A percentile compares a stretch with the other conserved stretches of the same genome.
These are phyloP conservation scores for Agrotis exclamationis DNA, from an alignment of 2,888 invertebrate genomes.

Conservation along the genomic window DNA sequence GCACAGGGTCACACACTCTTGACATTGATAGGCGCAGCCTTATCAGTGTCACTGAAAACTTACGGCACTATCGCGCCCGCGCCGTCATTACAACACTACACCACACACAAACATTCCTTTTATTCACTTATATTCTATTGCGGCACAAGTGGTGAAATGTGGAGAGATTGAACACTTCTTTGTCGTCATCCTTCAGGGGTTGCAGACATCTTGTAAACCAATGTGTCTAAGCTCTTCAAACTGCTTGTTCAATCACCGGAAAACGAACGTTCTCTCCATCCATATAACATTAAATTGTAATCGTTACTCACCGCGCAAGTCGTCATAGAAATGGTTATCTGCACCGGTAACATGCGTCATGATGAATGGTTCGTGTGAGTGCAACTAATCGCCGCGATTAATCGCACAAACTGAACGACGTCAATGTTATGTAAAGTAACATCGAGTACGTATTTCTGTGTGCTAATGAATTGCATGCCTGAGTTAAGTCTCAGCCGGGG, in stretches of 20 bases:
- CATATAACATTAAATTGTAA: not conserved
- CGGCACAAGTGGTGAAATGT: not conserved
- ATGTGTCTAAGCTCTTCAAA: not conserved
- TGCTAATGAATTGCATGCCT: not conserved
- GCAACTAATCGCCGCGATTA: conserved; percentile 34
- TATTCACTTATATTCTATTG: not conserved
- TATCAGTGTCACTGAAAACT: conserved; percentile 43
- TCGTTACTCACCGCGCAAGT: conserved; percentile 6
- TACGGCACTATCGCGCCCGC: not conserved
- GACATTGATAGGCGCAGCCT: conserved; percentile 37
- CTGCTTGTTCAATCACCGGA: not conserved
- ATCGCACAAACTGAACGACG: not conserved
- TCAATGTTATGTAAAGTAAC: conserved; percentile 24
- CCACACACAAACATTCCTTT: not conserved
- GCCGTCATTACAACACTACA: not conserved
- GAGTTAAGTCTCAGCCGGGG: too few species aligned
- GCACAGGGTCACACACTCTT: conserved; percentile 30
- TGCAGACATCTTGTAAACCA: too few species aligned
- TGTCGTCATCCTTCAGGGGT: too few species aligned
- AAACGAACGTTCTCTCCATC: not conserved
- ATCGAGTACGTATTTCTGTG: not conserved
- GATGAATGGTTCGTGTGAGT: conserved; percentile 19
- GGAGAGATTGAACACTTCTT: not conserved
- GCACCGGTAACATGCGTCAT: conserved; percentile 23
- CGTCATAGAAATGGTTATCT: conserved; percentile 52